Percentiles rank a stretch among this genome's conserved stretches.
Evolutionary conservation across 2,113 vertebrate species (phyloP).

Genomic region (Sylvietta virens): DNA sequence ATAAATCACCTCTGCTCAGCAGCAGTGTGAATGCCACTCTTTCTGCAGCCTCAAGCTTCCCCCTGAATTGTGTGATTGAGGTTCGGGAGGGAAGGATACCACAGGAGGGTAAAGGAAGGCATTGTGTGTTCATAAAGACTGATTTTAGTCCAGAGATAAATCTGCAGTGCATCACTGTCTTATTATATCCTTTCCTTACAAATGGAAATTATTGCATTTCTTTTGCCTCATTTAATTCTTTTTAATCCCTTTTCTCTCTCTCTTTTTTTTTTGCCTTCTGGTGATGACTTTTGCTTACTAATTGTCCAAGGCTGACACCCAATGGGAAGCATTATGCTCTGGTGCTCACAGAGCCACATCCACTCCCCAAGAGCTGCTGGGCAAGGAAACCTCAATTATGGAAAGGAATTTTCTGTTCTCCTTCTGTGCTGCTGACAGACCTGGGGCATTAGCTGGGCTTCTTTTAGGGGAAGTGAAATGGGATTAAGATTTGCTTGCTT

Average conservation of each 20-base stretch:
- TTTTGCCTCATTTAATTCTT: constrained; percentile 65
- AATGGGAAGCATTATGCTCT: background rate
- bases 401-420: background rate
- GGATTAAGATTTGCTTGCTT: background rate
- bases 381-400: background rate
- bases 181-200: constrained; percentile 51
- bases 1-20: constrained; percentile 15
- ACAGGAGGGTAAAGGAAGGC: background rate
- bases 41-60: background rate
- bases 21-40: background rate
- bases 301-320: constrained; percentile 46
- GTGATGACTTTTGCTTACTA: constrained; percentile 17
- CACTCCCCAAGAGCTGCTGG: background rate
- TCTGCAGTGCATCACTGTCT: constrained; percentile 37
- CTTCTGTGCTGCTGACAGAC: background rate
- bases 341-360: background rate
- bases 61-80: constrained; percentile 4
- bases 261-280: background rate
- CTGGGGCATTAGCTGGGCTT: background rate
- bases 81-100: background rate
- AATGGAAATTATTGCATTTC: constrained; percentile 66
- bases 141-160: constrained; percentile 40
- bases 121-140: constrained; percentile 16
- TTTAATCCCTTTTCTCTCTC: constrained; percentile 2
- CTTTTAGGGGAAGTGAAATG: background rate